Base-by-base conservation (phyloP, 2,888 invertebrate species). In the Machimus rusticus region DNA sequence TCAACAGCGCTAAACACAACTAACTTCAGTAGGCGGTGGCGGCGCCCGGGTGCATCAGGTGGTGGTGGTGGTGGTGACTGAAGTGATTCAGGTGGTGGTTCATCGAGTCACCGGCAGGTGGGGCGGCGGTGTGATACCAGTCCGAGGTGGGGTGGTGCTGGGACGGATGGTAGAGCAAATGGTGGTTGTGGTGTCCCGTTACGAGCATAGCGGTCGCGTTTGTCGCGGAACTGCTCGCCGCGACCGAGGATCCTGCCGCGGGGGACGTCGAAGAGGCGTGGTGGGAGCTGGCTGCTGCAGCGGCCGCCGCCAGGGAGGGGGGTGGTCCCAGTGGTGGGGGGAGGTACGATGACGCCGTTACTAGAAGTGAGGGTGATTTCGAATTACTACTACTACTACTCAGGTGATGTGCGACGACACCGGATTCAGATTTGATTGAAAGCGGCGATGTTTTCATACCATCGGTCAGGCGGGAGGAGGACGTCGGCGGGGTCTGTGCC, bases 11-110 rank as follows among this genome's bases (percentile, higher is more conserved):
- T 84, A 84, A 84, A 74, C 43, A 28, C 55, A 55, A 55, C 78
- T 87, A 87, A 87, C 79, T 94, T 96, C 95, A 96, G 94, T 96
- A 96, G 84, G 96, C 96, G 88, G 96, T 95, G 87, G 96, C 95
- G 74, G 96, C 95, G 12, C 96, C 96, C 39, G 95, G 95, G 92
- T 94, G 95, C 94, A 95, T 94, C 90, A 95, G 91, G 90, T 94
- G 95, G 89, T 95, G 95, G 89, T 94, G 94, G 88, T 94, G 94
- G 91, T 94, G 94, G 90, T 95, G 95, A 1, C 95, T 94, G 88
- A 94, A 93, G 89, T 93, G 93, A 90, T 94, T 92, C 82, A 93
- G 89, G 74, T 92, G 91, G 87, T 89, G 89, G 90, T 93, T 93
- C 91, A 92, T 93, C 5, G 92, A 91, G 86, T 93, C 93, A 5